phyloP scores from a whole-genome alignment of 2,888 invertebrate species.

The Pyrrhia umbra region DNA sequence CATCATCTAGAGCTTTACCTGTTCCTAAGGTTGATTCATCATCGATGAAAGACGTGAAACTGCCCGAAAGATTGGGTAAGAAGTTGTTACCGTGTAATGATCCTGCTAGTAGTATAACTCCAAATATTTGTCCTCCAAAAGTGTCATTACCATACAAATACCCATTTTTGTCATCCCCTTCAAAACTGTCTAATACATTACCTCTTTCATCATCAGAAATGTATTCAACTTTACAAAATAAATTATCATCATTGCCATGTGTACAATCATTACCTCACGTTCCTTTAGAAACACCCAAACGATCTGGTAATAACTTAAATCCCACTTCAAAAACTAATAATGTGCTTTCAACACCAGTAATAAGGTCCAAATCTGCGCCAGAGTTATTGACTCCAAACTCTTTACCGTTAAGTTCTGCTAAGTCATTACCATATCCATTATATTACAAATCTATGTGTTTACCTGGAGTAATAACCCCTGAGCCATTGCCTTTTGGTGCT shows the following conservation, averaged over 20 bases:
- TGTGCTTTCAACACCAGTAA: background rate
- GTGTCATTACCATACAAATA: background rate
- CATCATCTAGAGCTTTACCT: conserved; percentile 38
- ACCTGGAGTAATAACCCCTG: conserved; percentile 36
- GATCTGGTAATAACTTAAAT: background rate
- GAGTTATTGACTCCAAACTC: background rate
- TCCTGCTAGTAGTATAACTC: background rate
- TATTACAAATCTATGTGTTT: conserved; percentile 31
- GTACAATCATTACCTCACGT: conserved; percentile 17
- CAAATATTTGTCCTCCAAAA: background rate
- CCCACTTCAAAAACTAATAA: background rate
- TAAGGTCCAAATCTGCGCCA: background rate
- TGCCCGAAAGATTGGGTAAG: conserved; percentile 17
- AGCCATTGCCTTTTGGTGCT: background rate
- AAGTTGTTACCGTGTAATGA: background rate
- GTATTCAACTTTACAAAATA: background rate
- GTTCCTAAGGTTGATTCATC: conserved; percentile 41
- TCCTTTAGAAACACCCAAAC: conserved; percentile 14
- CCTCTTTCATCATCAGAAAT: conserved; percentile 5
- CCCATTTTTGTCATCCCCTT: background rate
- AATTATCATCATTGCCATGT: background rate
- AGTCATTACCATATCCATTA: conserved; percentile 10
- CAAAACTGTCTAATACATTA: background rate
- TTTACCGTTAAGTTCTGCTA: background rate
- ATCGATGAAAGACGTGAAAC: conserved; percentile 34